phyloP scores from a whole-genome alignment of 1,140 invertebrate genomes.

The Zaprionus inermis region DNA sequence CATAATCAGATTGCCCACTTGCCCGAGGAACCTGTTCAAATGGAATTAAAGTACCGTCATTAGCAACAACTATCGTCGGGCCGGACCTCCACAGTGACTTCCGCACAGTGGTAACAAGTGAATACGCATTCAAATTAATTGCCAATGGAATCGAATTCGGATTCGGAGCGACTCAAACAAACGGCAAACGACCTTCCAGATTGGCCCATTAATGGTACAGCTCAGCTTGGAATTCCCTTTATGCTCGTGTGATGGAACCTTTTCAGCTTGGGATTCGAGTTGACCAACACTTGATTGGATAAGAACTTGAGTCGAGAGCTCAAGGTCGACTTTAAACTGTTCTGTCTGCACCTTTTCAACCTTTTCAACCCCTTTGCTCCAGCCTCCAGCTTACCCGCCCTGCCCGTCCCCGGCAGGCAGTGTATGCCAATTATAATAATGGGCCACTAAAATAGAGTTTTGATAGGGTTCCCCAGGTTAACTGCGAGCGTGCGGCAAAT shows the following conservation, averaged over 20 bases:
- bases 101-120: not conserved
- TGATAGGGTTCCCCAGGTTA: not conserved
- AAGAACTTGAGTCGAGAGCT: not conserved
- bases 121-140: slow-evolving; percentile 18
- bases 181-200: too few relatives aligned
- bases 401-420: not conserved
- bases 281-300: not conserved
- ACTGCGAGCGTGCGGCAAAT: not conserved
- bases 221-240: not conserved
- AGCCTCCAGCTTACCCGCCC: not conserved
- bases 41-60: slow-evolving; percentile 32
- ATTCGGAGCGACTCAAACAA: not conserved
- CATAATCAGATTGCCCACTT: slow-evolving; percentile 25
- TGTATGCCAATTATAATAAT: slow-evolving; percentile 35
- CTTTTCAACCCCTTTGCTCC: not conserved
- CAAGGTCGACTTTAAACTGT: slow-evolving; percentile 1
- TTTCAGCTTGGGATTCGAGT: not conserved
- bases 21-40: not conserved
- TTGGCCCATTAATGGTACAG: slow-evolving; percentile 1
- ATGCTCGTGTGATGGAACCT: not conserved
- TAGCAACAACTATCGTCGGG: slow-evolving; percentile 1
- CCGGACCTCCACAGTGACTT: not conserved
- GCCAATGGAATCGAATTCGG: slow-evolving; percentile 11
- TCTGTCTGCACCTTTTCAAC: not conserved
- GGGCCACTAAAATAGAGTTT: slow-evolving; percentile 28